These are phyloP conservation scores for Ciconia nigra DNA, from an alignment of 2,797 vertebrate species.

Conservation along the genomic window DNA sequence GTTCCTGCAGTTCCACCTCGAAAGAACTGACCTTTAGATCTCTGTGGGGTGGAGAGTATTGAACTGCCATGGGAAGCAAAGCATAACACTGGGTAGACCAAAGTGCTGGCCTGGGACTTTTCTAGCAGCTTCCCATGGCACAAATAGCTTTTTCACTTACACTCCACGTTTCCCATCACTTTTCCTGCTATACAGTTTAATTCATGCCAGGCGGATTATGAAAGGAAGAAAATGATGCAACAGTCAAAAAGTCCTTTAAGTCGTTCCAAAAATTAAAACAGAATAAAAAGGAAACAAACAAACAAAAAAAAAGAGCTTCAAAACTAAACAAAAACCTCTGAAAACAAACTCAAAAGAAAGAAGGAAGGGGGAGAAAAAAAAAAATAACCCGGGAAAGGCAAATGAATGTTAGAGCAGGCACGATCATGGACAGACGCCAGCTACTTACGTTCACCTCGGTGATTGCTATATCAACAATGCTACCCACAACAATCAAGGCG, in stretches of 20 bases:
- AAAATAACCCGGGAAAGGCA: constrained; percentile 73
- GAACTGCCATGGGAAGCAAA: constrained; percentile 43
- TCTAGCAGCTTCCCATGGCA: constrained; percentile 40
- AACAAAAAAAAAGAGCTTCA: neutral
- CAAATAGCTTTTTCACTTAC: constrained; percentile 24
- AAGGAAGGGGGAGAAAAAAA: constrained; percentile 3
- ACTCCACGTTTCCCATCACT: constrained; percentile 49
- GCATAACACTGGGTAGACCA: constrained; percentile 5
- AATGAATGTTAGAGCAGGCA: constrained; percentile 82
- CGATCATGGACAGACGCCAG: constrained; percentile 84
- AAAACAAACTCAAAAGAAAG: constrained; percentile 46
- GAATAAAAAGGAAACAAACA: neutral
- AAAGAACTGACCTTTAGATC: constrained; percentile 50
- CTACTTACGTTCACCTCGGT: constrained; percentile 99
- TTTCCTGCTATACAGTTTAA: constrained; percentile 88
- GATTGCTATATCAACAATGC: constrained; percentile 99
- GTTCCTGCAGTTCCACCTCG: constrained; percentile 27
- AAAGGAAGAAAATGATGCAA: constrained; percentile 75
- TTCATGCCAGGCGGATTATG: constrained; percentile 85
- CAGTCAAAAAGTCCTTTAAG: constrained; percentile 64
- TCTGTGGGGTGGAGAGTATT: constrained; percentile 24
- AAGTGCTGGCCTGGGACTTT: constrained; percentile 15
- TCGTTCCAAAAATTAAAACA: constrained; percentile 65
- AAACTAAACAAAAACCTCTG: constrained; percentile 37
- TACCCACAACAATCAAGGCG: constrained; percentile 99